Base-by-base conservation (phyloP, 2,888 invertebrate genomes). In the Sialis fuliginosa region DNA sequence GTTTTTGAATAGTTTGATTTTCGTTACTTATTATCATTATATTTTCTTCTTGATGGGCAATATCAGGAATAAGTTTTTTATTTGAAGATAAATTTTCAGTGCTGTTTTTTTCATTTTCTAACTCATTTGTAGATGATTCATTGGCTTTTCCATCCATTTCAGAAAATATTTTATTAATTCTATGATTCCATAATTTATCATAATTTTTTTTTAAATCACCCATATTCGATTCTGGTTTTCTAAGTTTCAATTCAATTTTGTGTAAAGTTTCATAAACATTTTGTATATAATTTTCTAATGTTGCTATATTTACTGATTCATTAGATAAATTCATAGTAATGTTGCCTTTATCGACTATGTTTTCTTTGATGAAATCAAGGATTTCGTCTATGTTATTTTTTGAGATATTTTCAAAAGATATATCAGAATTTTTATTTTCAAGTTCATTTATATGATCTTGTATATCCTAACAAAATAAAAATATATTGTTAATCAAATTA, bases 371-470 rank as follows among this genome's bases (percentile, higher is more conserved):
- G 10, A 33, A 8, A 33, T 33, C 10, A 33, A 33, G 10, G 6
- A 42, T 42, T 10, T 42, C 32, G 6, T 45, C 35, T 9, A 22
- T 35, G 13, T 37, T 45, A 22, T 35, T 35, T 35, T 45, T 45
- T 8, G 45, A 45, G 6, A 37, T 35, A 30, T 45, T 33, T 35
- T 35, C 45, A 13, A 45, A 35, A 35, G 37, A n/a, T 12, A 35
- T 37, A 12, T 45, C 45, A 2, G 34, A 35, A n/a, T 45, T 30
- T 10, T 45, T 45, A 7, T 34, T 45, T 35, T 45, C 45, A 34
- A 45, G 13, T n/a, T 45, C 35, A 30, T 30, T 12, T 35, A 45
- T 37, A 6, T 37, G 22, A 32, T 35, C 35, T 35, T 45, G 45
- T 5, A 45, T 35, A 13, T 45, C 45, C 45, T 45, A 8, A 42